A percentile compares a stretch with the other conserved stretches of the same genome.
Conservation (phyloP, 2,113 vertebrate species). For the Empidonax traillii region DNA sequence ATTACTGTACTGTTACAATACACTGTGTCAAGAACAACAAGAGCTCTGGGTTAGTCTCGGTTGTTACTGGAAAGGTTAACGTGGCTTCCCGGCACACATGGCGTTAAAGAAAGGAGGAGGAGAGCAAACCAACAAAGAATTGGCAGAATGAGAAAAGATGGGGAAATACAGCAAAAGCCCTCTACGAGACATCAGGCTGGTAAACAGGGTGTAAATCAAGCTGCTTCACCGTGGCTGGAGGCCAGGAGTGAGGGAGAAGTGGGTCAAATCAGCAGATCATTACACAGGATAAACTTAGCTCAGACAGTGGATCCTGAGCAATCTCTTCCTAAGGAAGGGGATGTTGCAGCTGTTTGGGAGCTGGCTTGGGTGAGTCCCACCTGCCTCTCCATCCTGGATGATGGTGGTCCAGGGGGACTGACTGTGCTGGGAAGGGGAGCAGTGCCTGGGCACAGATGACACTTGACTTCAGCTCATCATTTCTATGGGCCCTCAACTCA, state of each 20-base stretch:
- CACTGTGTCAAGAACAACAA: constrained; percentile 68
- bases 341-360: background rate
- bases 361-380: background rate
- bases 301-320: background rate
- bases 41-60: constrained; percentile 64
- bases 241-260: background rate
- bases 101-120: background rate
- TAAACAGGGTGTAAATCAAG: constrained; percentile 62
- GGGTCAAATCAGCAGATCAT: background rate
- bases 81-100: constrained; percentile 48
- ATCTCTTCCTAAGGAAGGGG: background rate
- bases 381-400: no score
- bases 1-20: constrained; percentile 71
- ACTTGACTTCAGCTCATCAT: background rate
- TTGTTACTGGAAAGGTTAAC: constrained; percentile 50
- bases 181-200: background rate
- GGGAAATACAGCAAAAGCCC: constrained; percentile 59
- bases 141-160: constrained; percentile 32
- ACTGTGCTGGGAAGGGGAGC: background rate
- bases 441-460: background rate
- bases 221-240: constrained; percentile 20
- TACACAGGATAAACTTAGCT: background rate
- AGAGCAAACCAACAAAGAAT: constrained; percentile 3
- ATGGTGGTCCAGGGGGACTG: rapidly evolving
- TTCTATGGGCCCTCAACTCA: background rate